Evolutionary conservation across 2,113 vertebrate species (phyloP).

Genomic region (Amia ocellicauda): DNA sequence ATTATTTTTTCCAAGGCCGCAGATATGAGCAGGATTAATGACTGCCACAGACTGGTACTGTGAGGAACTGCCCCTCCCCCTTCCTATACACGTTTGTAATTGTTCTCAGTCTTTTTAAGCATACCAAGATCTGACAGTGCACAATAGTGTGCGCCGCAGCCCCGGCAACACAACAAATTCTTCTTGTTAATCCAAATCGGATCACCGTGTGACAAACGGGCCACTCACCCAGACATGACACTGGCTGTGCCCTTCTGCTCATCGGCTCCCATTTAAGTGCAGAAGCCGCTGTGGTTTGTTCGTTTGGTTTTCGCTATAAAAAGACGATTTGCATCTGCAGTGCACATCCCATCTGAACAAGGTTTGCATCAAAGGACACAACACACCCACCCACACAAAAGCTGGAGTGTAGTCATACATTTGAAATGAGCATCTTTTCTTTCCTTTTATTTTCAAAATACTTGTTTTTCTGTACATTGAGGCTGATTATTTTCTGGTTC

Average conservation of each 20-base stretch:
- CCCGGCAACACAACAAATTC: conserved; percentile 42
- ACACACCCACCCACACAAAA: no score
- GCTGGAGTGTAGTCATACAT: no score
- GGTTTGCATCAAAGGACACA: no score
- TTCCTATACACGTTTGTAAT: conserved; percentile 49
- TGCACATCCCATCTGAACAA: no score
- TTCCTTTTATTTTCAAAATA: no score
- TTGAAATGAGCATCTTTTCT: no score
- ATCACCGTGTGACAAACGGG: conserved; percentile 72
- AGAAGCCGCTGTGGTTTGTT: not conserved
- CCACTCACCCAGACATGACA: conserved; percentile 68
- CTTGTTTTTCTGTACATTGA: no score
- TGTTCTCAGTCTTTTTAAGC: conserved; percentile 57
- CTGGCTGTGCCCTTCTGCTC: conserved; percentile 69
- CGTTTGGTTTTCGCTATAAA: not conserved
- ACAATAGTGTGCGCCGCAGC: conserved; percentile 30
- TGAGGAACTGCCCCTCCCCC: conserved; percentile 18
- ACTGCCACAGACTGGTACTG: conserved; percentile 30
- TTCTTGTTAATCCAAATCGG: conserved; percentile 56
- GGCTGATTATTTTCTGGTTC: no score
- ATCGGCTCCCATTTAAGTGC: conserved; percentile 58
- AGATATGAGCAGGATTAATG: conserved; percentile 47
- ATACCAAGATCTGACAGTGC: conserved; percentile 56
- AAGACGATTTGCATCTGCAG: no score
- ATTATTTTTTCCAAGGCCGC: conserved; percentile 32